Evolutionary conservation across 2,888 invertebrate genomes (phyloP).

Genomic region (Pterostichus niger): DNA sequence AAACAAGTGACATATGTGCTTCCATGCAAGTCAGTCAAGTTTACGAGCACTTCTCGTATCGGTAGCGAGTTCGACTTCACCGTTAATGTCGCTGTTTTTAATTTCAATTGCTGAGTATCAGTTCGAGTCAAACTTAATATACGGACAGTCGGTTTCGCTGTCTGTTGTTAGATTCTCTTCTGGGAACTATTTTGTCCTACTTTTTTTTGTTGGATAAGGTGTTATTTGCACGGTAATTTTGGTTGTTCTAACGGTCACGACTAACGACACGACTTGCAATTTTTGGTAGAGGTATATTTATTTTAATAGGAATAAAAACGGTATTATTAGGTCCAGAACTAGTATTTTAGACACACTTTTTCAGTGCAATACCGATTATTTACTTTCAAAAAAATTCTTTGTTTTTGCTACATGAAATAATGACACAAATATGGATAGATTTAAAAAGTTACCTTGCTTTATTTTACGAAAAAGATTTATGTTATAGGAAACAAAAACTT

Average conservation of each 20-base stretch:
- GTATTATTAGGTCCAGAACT: conserved; percentile 25
- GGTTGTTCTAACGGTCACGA: conserved; percentile 46
- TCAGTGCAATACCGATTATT: background rate
- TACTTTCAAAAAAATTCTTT: too few species aligned
- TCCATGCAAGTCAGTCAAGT: too few species aligned
- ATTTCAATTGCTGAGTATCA: conserved; percentile 38
- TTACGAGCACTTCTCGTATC: too few species aligned
- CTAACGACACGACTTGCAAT: conserved; percentile 45
- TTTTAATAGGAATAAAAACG: conserved; percentile 22
- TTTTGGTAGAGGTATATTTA: conserved; percentile 30
- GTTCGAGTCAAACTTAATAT: conserved; percentile 15
- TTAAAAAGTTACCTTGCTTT: too few species aligned
- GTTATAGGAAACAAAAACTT: too few species aligned
- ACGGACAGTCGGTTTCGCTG: background rate
- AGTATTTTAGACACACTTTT: conserved; percentile 17
- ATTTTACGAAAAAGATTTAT: too few species aligned
- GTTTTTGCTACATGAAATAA: too few species aligned
- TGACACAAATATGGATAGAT: too few species aligned
- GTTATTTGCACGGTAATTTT: conserved; percentile 46
- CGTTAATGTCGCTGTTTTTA: conserved; percentile 51
- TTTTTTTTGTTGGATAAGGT: conserved; percentile 25
- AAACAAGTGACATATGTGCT: conserved; percentile 12
- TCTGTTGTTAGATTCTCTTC: background rate
- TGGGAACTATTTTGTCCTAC: conserved; percentile 44
- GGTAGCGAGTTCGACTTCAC: conserved; percentile 5